Evolutionary conservation across 2,888 invertebrate species (phyloP).

Genomic region (Lochmaea capreae): DNA sequence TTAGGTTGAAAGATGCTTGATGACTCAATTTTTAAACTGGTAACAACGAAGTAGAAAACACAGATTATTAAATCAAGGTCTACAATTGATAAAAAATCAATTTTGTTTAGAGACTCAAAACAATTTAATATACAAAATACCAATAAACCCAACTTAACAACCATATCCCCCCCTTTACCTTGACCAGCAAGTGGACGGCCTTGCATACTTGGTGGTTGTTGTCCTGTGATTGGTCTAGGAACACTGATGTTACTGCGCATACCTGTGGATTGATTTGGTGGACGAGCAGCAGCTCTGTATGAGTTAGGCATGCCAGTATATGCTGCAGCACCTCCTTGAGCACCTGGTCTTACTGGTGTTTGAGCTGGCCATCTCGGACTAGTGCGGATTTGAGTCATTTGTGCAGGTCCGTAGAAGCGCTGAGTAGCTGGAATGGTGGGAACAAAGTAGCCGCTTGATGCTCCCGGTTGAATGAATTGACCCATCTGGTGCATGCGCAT

Average conservation of each 20-base stretch:
- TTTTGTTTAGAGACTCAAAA: background rate
- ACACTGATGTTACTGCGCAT: constrained; percentile 80
- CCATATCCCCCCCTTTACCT: constrained; percentile 59
- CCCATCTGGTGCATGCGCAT: constrained; percentile 95
- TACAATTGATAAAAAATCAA: too few species aligned
- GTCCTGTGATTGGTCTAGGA: constrained; percentile 89
- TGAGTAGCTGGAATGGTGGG: constrained; percentile 93
- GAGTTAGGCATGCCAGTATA: constrained; percentile 76
- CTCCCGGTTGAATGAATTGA: constrained; percentile 84
- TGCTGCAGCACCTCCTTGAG: constrained; percentile 70
- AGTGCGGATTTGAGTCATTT: constrained; percentile 90
- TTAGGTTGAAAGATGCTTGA: too few species aligned
- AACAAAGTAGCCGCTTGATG: constrained; percentile 88
- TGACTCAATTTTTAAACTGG: too few species aligned
- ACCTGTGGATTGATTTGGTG: constrained; percentile 69
- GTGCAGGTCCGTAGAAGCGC: constrained; percentile 90
- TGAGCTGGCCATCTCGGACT: constrained; percentile 90
- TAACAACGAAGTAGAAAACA: too few species aligned
- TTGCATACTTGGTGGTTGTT: constrained; percentile 78
- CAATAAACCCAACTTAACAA: constrained; percentile 3
- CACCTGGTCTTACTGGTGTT: constrained; percentile 80
- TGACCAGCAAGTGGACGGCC: constrained; percentile 74
- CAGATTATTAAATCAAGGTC: too few species aligned
- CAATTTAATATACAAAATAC: background rate
- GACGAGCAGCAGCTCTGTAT: constrained; percentile 60